Percentiles rank a stretch among this genome's conserved stretches.
phyloP scores from a whole-genome alignment of 2,113 vertebrate species.

The Dipodomys ordii region DNA sequence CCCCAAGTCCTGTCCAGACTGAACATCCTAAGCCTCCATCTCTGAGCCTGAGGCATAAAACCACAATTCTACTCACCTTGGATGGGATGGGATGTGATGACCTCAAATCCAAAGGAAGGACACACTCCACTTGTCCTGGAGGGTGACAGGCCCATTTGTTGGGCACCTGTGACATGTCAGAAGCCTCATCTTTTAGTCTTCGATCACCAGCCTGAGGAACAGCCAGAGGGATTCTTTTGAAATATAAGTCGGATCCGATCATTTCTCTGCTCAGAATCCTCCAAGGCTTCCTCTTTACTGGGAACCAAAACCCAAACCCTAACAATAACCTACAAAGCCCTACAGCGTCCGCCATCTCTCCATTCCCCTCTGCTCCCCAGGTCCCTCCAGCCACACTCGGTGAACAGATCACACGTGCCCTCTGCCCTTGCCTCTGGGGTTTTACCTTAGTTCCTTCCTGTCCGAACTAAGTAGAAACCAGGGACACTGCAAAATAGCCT shows the following conservation, averaged over 20 bases:
- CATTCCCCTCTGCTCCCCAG: no score
- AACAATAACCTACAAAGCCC: not conserved
- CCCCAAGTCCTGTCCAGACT: not conserved
- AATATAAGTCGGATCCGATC: slow-evolving; percentile 16
- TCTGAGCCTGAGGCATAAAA: not conserved
- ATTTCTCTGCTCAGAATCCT: slow-evolving; percentile 6
- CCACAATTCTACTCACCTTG: not conserved
- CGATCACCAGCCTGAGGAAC: not conserved
- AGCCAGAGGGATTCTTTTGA: slow-evolving; percentile 36
- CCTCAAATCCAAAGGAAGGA: slow-evolving; percentile 33
- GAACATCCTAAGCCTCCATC: not conserved
- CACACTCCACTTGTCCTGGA: not conserved
- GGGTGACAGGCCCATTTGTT: slow-evolving; percentile 30
- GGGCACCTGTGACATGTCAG: slow-evolving; percentile 33
- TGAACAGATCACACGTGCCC: rapidly evolving
- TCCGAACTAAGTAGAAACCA: not conserved
- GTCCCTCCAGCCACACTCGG: not conserved
- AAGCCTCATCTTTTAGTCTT: slow-evolving; percentile 41
- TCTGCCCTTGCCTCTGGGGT: not conserved
- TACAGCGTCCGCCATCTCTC: not conserved
- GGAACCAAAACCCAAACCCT: slow-evolving; percentile 20
- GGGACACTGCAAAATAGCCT: not conserved
- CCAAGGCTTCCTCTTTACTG: not conserved
- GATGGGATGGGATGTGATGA: not conserved
- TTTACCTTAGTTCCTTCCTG: not conserved